Percentiles rank a stretch among this genome's conserved stretches.
phyloP scores from a whole-genome alignment of 2,888 invertebrate genomes.

The Cephus pulcher region DNA sequence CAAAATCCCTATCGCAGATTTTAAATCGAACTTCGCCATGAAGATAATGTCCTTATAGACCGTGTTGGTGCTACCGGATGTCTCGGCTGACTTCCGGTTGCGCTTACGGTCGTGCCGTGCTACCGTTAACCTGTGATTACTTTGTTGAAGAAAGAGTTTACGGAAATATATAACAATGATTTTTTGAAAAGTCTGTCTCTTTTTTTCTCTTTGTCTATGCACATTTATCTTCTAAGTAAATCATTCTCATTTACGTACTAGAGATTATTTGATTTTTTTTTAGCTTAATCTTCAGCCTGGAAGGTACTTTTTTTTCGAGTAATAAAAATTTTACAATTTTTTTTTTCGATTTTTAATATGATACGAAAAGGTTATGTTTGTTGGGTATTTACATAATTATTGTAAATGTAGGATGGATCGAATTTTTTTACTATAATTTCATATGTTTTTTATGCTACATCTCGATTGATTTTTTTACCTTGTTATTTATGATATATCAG shows the following conservation, averaged over 20 bases:
- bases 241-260: background rate
- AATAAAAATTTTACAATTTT: background rate
- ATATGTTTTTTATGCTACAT: background rate
- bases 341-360: background rate
- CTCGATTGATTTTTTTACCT: background rate
- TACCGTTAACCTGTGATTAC: slow-evolving; percentile 33
- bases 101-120: background rate
- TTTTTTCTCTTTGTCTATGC: slow-evolving; percentile 22
- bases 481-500: background rate
- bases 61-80: background rate
- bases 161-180: background rate
- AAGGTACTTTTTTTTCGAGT: background rate
- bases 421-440: background rate
- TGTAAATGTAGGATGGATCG: too few relatives aligned
- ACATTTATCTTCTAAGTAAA: slow-evolving; percentile 9
- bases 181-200: slow-evolving; percentile 16
- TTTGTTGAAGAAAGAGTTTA: slow-evolving; percentile 8
- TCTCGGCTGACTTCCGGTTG: background rate
- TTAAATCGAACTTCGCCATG: background rate
- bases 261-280: background rate
- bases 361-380: background rate
- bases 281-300: too few relatives aligned
- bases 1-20: background rate
- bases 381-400: too few relatives aligned
- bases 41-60: background rate